Evolutionary conservation across 2,797 vertebrate species (phyloP).

Genomic region (Carcharodon carcharias): DNA sequence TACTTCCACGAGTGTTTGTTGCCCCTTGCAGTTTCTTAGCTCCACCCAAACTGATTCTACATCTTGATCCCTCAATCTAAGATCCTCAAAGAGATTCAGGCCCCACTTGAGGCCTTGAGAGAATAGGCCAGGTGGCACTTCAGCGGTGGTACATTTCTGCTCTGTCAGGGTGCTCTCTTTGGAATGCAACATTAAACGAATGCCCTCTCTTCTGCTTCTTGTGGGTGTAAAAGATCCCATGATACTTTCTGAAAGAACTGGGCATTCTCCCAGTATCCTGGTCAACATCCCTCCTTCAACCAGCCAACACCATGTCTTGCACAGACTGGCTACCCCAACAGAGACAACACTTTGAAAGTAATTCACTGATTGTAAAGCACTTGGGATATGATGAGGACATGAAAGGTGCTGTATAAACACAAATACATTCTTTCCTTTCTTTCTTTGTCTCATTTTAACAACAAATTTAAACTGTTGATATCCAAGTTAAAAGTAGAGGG

Average conservation of each 20-base stretch:
- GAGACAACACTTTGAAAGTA: background rate
- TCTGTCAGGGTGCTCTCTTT: background rate
- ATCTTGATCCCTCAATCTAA: too few species aligned
- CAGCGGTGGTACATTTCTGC: background rate
- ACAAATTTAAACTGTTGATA: background rate
- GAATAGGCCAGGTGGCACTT: background rate
- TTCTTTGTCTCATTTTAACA: background rate
- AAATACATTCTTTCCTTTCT: background rate
- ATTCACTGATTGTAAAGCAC: background rate
- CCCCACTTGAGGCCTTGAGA: background rate
- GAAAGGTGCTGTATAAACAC: background rate
- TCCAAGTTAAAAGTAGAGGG: background rate
- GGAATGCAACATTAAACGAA: background rate
- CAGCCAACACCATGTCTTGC: background rate
- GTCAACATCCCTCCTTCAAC: background rate
- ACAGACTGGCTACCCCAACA: background rate
- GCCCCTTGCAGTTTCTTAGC: too few species aligned
- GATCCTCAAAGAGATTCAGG: background rate
- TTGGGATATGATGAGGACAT: background rate
- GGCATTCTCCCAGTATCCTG: background rate
- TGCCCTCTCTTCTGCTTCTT: background rate
- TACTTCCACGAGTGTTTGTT: too few species aligned
- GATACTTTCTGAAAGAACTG: background rate
- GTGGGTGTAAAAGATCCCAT: background rate
- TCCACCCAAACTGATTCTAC: too few species aligned